Base-by-base conservation (phyloP, 1,140 invertebrate species). In the Heliconius himera region DNA sequence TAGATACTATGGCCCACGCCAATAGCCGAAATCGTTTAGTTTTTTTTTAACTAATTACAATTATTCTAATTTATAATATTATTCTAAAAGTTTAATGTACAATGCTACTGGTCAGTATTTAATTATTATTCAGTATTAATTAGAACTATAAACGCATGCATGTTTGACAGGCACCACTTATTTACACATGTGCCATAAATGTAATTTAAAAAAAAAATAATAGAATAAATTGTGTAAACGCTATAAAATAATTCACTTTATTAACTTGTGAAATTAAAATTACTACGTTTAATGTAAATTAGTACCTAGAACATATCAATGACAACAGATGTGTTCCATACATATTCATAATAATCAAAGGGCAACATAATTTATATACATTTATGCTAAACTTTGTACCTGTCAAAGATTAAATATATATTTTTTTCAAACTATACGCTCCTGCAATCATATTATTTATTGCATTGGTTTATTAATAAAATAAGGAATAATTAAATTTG, bases 321-420 rank as follows among this genome's bases (percentile, higher is more conserved):
- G 20, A 72, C 54, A 22, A 79, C 70, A 66, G 78, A 71, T 79
- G 78, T 79, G 78, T 79, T 79, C 78, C 78, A 33, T 79, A 76
- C 74, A 76, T 76, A 76, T 72, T 74, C 60, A 70, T 70, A 72
- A 54, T 71, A 74, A 33, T 33, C n/a, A 70, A 33, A n/a, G 36
- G 49, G 22, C 38, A 75, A 54, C 16, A 49, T 49, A 36, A 46
- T 70, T 20, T 26, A 18, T 36, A 51, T 26, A 60, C 60, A 49
- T 76, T 70, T 74, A 79, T 51, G 51, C 20, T 46, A 46, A 74
- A 74, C 54, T 41, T 75, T 75, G 73, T 75, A 79, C 73, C 73
- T 75, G 78, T 60, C 60, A 79, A 75, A 75, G 73, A 78, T 66
- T 74, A 26, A 70, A 75, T 51, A 49, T 51, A 41, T 41, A 41